Conservation (phyloP, 2,113 vertebrate species). For the Zootoca vivipara region DNA sequence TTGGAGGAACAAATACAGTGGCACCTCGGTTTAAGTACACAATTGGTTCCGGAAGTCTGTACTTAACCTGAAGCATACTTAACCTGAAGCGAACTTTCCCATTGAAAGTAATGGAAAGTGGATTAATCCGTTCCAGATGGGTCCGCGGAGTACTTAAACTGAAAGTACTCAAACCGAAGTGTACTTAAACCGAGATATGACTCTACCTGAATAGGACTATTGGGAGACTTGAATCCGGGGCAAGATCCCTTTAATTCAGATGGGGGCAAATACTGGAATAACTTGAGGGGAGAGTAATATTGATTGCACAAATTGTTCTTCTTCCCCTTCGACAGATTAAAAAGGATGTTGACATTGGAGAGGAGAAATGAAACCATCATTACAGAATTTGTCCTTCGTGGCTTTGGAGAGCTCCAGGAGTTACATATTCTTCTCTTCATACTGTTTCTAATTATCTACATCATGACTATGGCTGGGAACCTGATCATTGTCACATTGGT, state of each 20-base stretch:
- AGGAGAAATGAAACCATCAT: background rate
- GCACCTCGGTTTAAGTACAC: no score
- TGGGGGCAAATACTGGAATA: background rate
- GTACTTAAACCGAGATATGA: no score
- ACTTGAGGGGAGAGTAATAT: no score
- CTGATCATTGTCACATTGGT: constrained; percentile 40
- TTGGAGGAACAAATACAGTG: no score
- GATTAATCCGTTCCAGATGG: no score
- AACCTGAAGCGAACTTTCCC: no score
- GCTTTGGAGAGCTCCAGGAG: background rate
- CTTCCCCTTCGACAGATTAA: background rate
- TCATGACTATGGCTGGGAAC: constrained; percentile 18
- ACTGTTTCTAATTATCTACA: constrained; percentile 36
- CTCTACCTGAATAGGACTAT: background rate
- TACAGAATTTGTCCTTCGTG: background rate
- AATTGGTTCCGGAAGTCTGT: no score
- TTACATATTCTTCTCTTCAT: background rate
- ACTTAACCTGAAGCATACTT: no score
- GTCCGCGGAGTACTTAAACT: no score
- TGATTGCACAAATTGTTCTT: background rate
- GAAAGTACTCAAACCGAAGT: no score
- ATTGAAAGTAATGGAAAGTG: no score
- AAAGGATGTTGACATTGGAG: background rate
- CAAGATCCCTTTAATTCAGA: background rate
- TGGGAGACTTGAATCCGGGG: background rate